These are phyloP conservation scores for Hetaerina titia DNA, from an alignment of 2,888 invertebrate genomes.

Conservation along the genomic window DNA sequence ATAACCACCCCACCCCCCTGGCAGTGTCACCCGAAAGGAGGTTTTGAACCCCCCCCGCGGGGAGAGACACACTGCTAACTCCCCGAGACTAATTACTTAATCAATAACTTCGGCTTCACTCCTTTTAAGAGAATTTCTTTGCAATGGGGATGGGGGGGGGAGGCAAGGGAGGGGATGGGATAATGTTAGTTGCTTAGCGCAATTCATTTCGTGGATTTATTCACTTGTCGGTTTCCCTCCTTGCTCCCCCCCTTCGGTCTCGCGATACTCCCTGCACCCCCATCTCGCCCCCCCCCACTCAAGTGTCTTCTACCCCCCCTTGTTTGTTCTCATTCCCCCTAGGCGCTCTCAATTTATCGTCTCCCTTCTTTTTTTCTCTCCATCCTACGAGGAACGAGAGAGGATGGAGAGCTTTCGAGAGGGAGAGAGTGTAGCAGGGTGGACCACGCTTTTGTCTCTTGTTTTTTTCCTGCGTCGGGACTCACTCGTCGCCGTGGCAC, in stretches of 20 bases:
- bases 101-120: slow-evolving; percentile 32
- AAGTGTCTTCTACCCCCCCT: neutral
- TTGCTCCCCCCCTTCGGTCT: neutral
- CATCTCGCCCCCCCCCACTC: neutral
- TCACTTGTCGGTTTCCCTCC: slow-evolving; percentile 27
- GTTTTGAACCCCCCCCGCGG: neutral
- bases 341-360: slow-evolving; percentile 18
- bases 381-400: neutral
- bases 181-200: neutral
- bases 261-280: neutral
- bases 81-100: slow-evolving; percentile 49
- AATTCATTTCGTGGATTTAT: slow-evolving; percentile 45
- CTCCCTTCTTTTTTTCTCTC: neutral
- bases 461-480: neutral
- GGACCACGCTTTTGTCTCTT: neutral
- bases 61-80: neutral
- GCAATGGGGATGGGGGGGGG: neutral
- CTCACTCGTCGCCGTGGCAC: neutral
- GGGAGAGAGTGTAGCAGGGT: neutral
- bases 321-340: neutral
- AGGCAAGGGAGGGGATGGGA: neutral
- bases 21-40: neutral
- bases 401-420: neutral
- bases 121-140: neutral
- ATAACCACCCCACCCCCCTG: neutral